Percentiles rank a stretch among this genome's conserved stretches.
Conservation (phyloP, 2,113 vertebrate genomes). For the Pteropus alecto region DNA sequence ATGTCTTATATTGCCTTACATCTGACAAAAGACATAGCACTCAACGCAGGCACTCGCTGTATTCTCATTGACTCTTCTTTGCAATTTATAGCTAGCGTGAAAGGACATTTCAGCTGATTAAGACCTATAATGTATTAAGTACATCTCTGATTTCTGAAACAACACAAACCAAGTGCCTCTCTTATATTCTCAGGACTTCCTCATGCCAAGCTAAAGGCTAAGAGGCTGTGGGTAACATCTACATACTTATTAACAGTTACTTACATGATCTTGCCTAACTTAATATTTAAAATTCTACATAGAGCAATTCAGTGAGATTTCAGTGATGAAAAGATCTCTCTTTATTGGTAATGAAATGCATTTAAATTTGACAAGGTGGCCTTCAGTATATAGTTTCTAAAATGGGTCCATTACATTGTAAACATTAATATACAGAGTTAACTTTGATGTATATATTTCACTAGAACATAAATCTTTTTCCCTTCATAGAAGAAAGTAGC, state of each 20-base stretch:
- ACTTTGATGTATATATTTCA: neutral
- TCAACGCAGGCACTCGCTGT: neutral
- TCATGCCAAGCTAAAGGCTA: neutral
- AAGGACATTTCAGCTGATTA: neutral
- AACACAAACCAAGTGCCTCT: neutral
- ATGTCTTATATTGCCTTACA: neutral
- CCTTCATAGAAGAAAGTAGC: conserved; percentile 15
- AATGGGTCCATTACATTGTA: neutral
- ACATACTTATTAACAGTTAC: neutral
- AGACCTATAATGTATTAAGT: neutral
- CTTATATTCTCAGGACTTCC: neutral
- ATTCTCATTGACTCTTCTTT: neutral
- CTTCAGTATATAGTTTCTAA: neutral
- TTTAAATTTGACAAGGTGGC: neutral
- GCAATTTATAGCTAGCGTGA: neutral
- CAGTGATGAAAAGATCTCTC: neutral
- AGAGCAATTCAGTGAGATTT: neutral
- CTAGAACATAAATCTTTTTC: neutral
- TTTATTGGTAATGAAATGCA: neutral
- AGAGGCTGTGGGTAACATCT: neutral
- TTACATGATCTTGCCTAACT: neutral
- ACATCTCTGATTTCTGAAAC: neutral
- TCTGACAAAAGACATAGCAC: neutral
- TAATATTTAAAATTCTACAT: conserved; percentile 1
- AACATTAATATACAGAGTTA: neutral